Base-by-base conservation (phyloP, 2,113 vertebrate species). In the Riparia riparia region DNA sequence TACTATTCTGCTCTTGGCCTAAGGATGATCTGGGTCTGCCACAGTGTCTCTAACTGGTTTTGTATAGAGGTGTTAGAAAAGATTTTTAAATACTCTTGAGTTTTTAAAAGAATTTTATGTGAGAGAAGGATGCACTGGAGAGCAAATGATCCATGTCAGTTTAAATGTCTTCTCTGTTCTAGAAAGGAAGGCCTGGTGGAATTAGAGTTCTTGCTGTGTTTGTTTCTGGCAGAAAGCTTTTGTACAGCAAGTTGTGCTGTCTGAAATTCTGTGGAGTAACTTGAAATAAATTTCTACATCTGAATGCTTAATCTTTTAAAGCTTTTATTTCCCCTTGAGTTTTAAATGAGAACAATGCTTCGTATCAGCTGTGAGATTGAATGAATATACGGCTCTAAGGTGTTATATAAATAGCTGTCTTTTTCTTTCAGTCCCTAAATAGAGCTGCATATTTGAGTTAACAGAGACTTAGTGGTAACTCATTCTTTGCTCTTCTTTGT, bases 401-500 rank as follows among this genome's bases (percentile, higher is more conserved):
- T 78, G 53, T 82, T 68, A 19, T 0, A 26, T 60, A 34, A 61
- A 39, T 58, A 57, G 49, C 32, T 70, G 10, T 70, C 13, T 50
- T 56, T 86, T 72, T 45, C 25, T 64, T 68, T 79, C 47, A 66
- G 21, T 66, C 17, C n/a, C 29, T 74, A 81, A 53, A 54, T 34
- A 66, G 10, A 5, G 11, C 39, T 64, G 17, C 34, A 2, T 37
- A 19, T 81, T 51, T 34, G 29, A 49, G 4, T 73, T 77, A 81
- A 25, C 16, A 90, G 53, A 69, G 51, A 20, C 17, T 70, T 86
- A 24, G 7, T 66, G 63, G 6, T 73, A 50, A 70, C 51, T 89
- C 72, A 28, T 51, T 86, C 91, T 93, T n/a, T 90, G 29, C 78
- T 45, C 32, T 87, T 95, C 90, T 50, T 94, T 96, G 73, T 95